Base-by-base conservation (phyloP, 2,888 invertebrate species). In the Cloeon dipterum region DNA sequence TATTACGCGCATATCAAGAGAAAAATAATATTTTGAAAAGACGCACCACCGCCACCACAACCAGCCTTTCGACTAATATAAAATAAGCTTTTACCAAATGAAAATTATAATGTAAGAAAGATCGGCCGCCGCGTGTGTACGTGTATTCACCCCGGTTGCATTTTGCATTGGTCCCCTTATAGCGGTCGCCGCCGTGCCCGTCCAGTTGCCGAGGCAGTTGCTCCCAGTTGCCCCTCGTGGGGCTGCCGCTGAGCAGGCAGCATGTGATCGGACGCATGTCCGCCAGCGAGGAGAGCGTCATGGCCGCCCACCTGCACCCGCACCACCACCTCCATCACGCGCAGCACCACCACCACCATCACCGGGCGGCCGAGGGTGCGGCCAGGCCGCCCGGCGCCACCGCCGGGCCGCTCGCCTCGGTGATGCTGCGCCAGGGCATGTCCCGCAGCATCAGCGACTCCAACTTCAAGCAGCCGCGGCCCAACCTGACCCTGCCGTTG, bases 401-500 rank as follows among this genome's bases (percentile, higher is more conserved):
- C 61, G 3, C 62, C 61, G 4, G 56, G 57, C 2, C 50, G 61
- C 13, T 55, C 57, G 17, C 52, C 54, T 34, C 54, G 54, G 40
- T 48, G 54, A 52, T 59, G 20, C 34, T 41, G 32, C 36, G 40
- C 36, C 36, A 35, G 41, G 50, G 50, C 41, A 46, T 54, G 46
- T 50, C 52, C 21, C 50, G 54, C 36, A 53, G 53, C 39, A 49
- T 53, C 40, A 52, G 52, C 21, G 54, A 54, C 44, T 50, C 51
- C 25, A 53, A 52, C 33, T 46, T 54, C 26, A 46, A 53, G 21
- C 50, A 51, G 42, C 49, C 50, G 37, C 48, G 50, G 35, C 50
- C 51, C n/a, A 50, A 52, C 44, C 50, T 53, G 40, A 50, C 53
- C 17, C 46, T 54, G 38, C 52, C 53, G 40, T 49, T 53, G 35